Conservation (phyloP, 2,113 vertebrate genomes). For the Paedocypris sp. region DNA sequence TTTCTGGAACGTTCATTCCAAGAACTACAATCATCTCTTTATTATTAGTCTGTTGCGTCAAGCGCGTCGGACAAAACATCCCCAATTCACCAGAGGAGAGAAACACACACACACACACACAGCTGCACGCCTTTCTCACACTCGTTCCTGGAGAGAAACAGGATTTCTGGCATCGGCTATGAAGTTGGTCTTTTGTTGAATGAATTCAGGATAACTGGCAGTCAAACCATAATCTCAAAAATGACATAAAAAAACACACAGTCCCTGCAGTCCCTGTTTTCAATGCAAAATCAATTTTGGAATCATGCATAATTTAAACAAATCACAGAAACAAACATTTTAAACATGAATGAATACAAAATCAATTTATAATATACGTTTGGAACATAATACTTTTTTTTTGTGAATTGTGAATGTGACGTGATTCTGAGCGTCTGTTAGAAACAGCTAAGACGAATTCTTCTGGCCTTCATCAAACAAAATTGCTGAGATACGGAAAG, state of each 20-base stretch:
- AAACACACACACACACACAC: neutral
- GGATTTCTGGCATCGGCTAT: constrained; percentile 11
- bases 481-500: no score
- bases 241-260: neutral
- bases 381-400: no score
- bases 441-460: no score
- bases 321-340: no score
- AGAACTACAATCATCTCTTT: neutral
- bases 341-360: no score
- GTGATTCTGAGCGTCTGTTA: no score
- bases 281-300: no score
- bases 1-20: neutral
- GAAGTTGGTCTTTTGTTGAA: constrained; percentile 16
- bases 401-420: no score
- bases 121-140: neutral
- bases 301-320: no score
- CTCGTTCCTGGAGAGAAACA: constrained; percentile 3
- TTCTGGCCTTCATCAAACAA: no score
- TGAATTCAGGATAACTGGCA: constrained; percentile 22
- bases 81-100: neutral
- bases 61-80: constrained; percentile 11
- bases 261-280: no score
- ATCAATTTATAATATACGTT: no score
- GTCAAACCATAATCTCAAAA: neutral
- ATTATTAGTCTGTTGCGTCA: neutral